These are phyloP conservation scores for Thalpophila matura DNA, from an alignment of 2,888 invertebrate genomes.

Conservation along the genomic window DNA sequence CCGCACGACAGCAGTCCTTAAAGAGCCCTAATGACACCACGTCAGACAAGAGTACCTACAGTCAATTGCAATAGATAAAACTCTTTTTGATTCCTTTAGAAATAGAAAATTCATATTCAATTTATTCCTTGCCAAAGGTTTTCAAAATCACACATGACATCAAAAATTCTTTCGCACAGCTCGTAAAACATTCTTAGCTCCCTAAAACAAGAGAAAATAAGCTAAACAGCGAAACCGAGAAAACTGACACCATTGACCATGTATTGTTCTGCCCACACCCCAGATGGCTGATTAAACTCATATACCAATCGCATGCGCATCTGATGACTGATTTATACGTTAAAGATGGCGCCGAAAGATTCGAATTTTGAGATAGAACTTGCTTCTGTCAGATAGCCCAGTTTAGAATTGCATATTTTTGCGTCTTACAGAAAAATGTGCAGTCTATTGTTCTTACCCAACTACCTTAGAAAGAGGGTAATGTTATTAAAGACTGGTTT, in stretches of 20 bases:
- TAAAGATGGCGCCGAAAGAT: constrained; percentile 60
- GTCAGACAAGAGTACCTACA: no score
- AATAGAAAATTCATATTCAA: no score
- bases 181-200: constrained; percentile 49
- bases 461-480: no score
- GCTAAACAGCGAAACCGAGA: constrained; percentile 49
- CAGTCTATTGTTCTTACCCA: neutral
- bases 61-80: no score
- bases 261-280: constrained; percentile 78
- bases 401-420: constrained; percentile 35
- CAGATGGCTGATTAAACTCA: constrained; percentile 71
- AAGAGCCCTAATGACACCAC: no score
- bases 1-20: no score
- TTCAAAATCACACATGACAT: constrained; percentile 49
- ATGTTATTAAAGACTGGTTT: neutral
- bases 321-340: constrained; percentile 69
- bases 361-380: constrained; percentile 55
- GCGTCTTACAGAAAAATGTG: neutral
- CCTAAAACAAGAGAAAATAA: constrained; percentile 52
- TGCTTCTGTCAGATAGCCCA: constrained; percentile 48
- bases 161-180: constrained; percentile 33
- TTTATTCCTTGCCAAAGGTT: constrained; percentile 7
- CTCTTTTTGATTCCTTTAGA: no score
- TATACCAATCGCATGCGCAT: constrained; percentile 61
- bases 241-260: constrained; percentile 57